A percentile compares a stretch with the other conserved stretches of the same genome.
Conservation (phyloP, 1,140 invertebrate species). For the Tetragnatha versicolor region DNA sequence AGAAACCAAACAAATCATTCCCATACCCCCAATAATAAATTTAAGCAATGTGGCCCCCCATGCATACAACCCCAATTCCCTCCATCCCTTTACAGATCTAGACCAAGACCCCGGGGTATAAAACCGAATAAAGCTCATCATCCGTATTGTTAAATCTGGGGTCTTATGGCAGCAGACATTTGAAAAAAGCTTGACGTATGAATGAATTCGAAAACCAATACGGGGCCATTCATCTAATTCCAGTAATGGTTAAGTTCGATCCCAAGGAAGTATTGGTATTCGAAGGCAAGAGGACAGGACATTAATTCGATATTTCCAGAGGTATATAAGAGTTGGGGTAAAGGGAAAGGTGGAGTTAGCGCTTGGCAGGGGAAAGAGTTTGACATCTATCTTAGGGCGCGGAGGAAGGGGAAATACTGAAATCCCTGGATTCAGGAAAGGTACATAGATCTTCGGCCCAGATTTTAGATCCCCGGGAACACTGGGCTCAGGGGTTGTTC, state of each 20-base stretch:
- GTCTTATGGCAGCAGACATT: too few species aligned
- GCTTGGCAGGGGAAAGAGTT: slow-evolving; percentile 49
- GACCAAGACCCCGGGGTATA: too few species aligned
- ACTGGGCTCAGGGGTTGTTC: not conserved
- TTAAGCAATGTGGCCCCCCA: too few species aligned
- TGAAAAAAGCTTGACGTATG: not conserved
- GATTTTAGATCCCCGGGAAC: slow-evolving; percentile 32
- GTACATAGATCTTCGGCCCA: slow-evolving; percentile 49
- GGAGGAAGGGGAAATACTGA: slow-evolving; percentile 41
- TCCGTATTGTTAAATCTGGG: too few species aligned
- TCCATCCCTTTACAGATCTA: too few species aligned
- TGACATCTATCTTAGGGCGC: slow-evolving; percentile 51
- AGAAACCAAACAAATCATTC: too few species aligned
- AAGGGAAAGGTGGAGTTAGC: slow-evolving; percentile 51
- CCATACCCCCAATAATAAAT: too few species aligned
- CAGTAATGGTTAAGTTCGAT: slow-evolving; percentile 38
- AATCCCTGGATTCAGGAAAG: slow-evolving; percentile 49
- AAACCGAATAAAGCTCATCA: too few species aligned
- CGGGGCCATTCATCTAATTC: slow-evolving; percentile 18
- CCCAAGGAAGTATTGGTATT: not conserved
- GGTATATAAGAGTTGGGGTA: too few species aligned
- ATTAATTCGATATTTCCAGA: slow-evolving; percentile 45
- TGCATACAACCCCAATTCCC: too few species aligned
- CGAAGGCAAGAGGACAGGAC: slow-evolving; percentile 33
- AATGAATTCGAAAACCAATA: slow-evolving; percentile 17